Base-by-base conservation (phyloP, 2,113 vertebrate genomes). In the Campylomormyrus numenius region DNA sequence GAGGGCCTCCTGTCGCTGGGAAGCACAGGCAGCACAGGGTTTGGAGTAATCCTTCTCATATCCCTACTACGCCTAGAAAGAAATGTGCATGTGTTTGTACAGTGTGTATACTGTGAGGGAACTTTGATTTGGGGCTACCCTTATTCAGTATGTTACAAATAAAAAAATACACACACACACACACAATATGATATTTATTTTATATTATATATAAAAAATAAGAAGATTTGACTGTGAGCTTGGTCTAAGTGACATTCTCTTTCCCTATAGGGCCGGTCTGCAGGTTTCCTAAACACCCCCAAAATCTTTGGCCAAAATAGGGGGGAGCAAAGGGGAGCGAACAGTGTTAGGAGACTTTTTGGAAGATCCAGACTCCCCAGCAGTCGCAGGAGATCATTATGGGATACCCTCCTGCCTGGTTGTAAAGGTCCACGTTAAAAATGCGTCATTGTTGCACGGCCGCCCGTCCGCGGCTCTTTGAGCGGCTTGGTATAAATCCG, bases 381-480 rank as follows among this genome's bases (percentile, higher is more conserved):
- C 90, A 31, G 42, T 56, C 90, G 56, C 88, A 90, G 90, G 90
- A 93, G 91, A 83, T 80, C 85, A 91, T 92, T 90, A 89, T 89
- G 90, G 88, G 91, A 90, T 90, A 88, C 62, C 88, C 84, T 89
- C 39, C 91, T 84, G 48, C 90, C 85, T 9, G 56, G 86, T 90
- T 92, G 91, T 80, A 80, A 91, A 91, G 24, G 89, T 87, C 83
- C 52, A 56, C 17, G 17, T 35, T 39, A 86, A 56, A 91, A 91
- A 89, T 19, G 49, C 17, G 84, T 31, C 50, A 48, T 11, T 62
- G 87, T 52, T 9, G 49, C 7, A 56, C 89, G 19, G 88, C 46
- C 52, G 56, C 66, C 91, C 91, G 89, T 35, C 45, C 19, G 2
- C 27, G 31, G 5, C 24, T 48, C 50, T 21, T 5, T 15, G 3